Evolutionary conservation across 2,113 vertebrate genomes (phyloP).

Genomic region (Ariopsis seemanni): DNA sequence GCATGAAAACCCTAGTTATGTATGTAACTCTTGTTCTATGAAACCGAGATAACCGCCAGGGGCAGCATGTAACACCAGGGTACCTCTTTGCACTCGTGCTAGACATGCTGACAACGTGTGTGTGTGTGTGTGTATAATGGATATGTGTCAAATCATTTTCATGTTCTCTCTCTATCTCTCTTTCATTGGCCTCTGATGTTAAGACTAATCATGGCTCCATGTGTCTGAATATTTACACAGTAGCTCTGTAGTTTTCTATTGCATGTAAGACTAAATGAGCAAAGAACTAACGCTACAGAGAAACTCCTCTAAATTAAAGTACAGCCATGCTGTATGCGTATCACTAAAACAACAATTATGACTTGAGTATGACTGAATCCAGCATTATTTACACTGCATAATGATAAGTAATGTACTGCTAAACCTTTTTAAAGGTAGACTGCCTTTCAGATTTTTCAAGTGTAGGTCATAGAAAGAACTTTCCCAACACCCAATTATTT

Average conservation of each 20-base stretch:
- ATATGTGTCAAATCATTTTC: not conserved
- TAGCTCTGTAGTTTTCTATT: not conserved
- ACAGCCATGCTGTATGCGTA: too few relatives aligned
- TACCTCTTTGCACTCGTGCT: not conserved
- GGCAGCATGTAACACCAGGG: not conserved
- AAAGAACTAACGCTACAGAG: not conserved
- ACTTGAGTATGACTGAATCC: too few relatives aligned
- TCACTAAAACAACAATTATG: too few relatives aligned
- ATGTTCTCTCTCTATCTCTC: slow-evolving; percentile 8
- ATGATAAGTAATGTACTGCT: too few relatives aligned
- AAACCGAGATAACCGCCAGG: not conserved
- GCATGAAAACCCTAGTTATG: not conserved
- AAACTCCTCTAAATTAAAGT: too few relatives aligned
- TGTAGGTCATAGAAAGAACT: too few relatives aligned
- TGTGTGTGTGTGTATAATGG: not conserved
- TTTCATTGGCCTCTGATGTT: slow-evolving; percentile 41
- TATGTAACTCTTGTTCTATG: not conserved
- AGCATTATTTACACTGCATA: too few relatives aligned
- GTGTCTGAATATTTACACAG: not conserved
- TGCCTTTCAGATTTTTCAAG: too few relatives aligned
- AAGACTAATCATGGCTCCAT: slow-evolving; percentile 57
- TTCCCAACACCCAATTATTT: too few relatives aligned
- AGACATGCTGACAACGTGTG: not conserved
- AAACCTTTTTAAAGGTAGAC: too few relatives aligned
- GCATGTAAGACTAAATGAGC: too few relatives aligned